A percentile compares a stretch with the other conserved stretches of the same genome.
Conservation (phyloP, 2,113 vertebrate genomes). For the Choloepus hoffmanni region DNA sequence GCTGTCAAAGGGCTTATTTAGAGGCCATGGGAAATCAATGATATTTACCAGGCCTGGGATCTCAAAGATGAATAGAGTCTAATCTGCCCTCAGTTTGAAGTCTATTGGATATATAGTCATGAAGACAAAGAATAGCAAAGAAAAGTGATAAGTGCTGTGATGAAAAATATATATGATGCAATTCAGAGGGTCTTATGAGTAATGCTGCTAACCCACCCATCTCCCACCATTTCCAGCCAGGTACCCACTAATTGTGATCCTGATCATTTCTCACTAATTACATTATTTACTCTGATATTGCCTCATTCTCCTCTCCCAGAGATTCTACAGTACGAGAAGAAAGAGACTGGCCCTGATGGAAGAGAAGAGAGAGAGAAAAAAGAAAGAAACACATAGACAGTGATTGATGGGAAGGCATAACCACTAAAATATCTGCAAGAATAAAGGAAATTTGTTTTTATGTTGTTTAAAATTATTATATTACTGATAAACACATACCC, state of each 20-base stretch:
- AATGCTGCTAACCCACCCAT: not conserved
- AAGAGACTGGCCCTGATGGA: not conserved
- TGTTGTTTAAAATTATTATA: not conserved
- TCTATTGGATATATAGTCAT: not conserved
- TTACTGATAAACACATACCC: not conserved
- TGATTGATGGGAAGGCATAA: not conserved
- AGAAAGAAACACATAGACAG: not conserved
- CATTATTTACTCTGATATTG: not conserved
- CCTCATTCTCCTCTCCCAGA: not conserved
- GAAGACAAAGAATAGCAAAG: not conserved
- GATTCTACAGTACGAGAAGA: not conserved
- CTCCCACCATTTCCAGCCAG: not conserved
- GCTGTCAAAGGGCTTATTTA: not conserved
- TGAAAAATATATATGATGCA: not conserved
- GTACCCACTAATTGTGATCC: not conserved
- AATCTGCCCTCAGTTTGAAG: not conserved
- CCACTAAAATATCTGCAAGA: not conserved
- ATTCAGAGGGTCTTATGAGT: not conserved
- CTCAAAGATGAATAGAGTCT: not conserved
- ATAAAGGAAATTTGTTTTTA: not conserved
- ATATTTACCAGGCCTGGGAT: not conserved
- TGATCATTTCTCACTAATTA: not conserved
- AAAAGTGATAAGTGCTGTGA: not conserved
- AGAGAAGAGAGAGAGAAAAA: not conserved
- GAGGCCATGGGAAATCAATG: not conserved